These are phyloP conservation scores for Pseudochaenichthys georgianus DNA, from an alignment of 2,797 vertebrate species.

Conservation along the genomic window DNA sequence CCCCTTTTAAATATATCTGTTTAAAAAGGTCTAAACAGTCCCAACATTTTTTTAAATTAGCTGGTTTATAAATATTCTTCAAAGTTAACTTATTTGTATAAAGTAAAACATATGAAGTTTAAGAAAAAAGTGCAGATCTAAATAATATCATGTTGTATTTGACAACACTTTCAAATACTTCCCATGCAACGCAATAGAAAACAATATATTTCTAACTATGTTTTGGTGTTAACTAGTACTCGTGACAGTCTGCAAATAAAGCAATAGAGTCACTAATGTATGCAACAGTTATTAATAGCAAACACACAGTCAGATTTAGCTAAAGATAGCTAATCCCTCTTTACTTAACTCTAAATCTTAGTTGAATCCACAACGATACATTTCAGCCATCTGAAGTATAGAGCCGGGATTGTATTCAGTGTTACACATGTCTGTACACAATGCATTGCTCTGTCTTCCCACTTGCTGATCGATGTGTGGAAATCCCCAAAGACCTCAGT, in stretches of 20 bases:
- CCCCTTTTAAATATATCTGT: too few species aligned
- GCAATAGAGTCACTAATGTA: not conserved
- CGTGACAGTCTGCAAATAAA: not conserved
- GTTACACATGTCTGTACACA: not conserved
- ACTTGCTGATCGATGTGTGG: conserved; percentile 34
- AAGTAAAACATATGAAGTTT: not conserved
- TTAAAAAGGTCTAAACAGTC: too few species aligned
- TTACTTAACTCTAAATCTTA: not conserved
- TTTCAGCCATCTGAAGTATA: not conserved
- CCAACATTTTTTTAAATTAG: too few species aligned
- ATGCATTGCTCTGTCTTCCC: conserved; percentile 28
- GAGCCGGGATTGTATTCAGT: not conserved
- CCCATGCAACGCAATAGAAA: not conserved
- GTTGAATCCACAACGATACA: not conserved
- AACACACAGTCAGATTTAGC: not conserved
- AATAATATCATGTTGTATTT: not conserved
- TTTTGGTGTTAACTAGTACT: not conserved
- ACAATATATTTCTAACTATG: not conserved
- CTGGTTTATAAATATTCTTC: too few species aligned
- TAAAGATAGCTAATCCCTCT: not conserved
- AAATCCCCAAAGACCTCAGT: conserved; percentile 42
- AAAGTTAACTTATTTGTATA: too few species aligned
- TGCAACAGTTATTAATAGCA: not conserved
- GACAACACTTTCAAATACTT: not conserved
- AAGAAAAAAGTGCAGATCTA: not conserved